Base-by-base conservation (phyloP, 1,140 invertebrate species). In the Caenorhabditis tropicalis region DNA sequence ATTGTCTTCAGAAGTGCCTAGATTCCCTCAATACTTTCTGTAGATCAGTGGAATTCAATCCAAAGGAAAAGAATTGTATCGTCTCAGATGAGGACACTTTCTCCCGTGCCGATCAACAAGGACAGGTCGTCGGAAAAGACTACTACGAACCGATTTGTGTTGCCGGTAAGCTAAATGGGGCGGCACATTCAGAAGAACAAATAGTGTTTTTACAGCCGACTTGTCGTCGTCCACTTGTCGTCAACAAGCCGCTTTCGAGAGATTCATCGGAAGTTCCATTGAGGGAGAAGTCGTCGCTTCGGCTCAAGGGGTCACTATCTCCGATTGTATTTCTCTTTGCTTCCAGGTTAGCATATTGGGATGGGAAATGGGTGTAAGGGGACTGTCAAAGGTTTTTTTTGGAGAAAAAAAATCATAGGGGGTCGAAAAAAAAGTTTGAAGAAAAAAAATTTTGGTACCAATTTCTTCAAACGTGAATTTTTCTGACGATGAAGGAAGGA, bases 121-220 rank as follows among this genome's bases (percentile, higher is more conserved):
- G 89, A 56, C 83, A 86, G 49, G 90, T 91, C 31, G 83, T 89
- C 49, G 86, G 60, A 65, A 91, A 91, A 74, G 90, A 91, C 81
- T 91, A 91, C 81, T 91, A 91, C 60, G 90, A 91, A 83, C 90
- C 90, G 21, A 90, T 91, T 84, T 91, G 90, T 83, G 90, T 91
- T 58, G 88, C 90, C n/a, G 89, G 89, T 90, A 87, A 84, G 83
- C 39, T n/a, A 19, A 79, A 6, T 31, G 27, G 56, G 79, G 0
- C 27, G 15, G 16, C 16, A n/a, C 19, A 7, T 51, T 51, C 7
- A 4, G 49, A 1, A 21, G 3, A 33, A 79, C 19, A 84, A 1
- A 33, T 56, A 16, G 51, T 6, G 21, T 36, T 56, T 88, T 84
- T 88, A 86, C 84, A 91, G 90, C 90, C 33, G 90, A 91, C 82